Evolutionary conservation across 64 coral and sea anemone species (phyloP), one percentile per base, ranked within the genome.

Genomic region (Porites lutea): DNA sequence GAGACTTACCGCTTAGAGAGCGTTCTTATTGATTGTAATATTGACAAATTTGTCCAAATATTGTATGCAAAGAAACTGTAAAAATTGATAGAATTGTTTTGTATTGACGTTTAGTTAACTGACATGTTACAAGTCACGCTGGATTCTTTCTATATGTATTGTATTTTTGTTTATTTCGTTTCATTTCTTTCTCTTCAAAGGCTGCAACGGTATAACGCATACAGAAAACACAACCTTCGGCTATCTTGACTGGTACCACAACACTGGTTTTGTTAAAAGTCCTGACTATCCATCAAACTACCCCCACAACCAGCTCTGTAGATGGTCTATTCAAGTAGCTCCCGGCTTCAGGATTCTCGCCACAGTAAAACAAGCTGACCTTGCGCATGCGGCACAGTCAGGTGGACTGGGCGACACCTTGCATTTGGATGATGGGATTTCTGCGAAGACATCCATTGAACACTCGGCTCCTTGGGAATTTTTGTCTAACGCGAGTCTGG

Each of bases 171-270:
- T 48, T 20, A 10, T 19, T 8, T 15, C 27, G 27, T 37, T 37
- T 37, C 27, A 37, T 53, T 13, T 7, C 13, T 73, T 27, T 73
- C 10, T 23, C 23, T 5, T 88, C 59, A 46, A 68, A 93, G 91
- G 83, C 54, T 93, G 91, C 10, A 87, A 87, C 37, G 91, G 82
- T 7, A 12, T 48, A 12, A 46, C 47, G 18, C 50, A 93, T 23
- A 0, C 48, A 19, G 72, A 60, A 22, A 88, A 94, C 59, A 72
- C 66, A 12, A 97, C 95, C 2, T 94, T 84, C 62, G 92, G 82
- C 8, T 97, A 97, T 82, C 27, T 74, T 43, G 95, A 97, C 81
- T 72, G 80, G 19, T 71, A 88, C 54, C 95, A 94, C 49, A 72
- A 71, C 48, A 60, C 54, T 1, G 95, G 95, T 5, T 97, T 79